Percentiles rank a stretch among this genome's conserved stretches.
Evolutionary conservation across 2,888 invertebrate genomes (phyloP).

Genomic region (Drosophila pegasa): DNA sequence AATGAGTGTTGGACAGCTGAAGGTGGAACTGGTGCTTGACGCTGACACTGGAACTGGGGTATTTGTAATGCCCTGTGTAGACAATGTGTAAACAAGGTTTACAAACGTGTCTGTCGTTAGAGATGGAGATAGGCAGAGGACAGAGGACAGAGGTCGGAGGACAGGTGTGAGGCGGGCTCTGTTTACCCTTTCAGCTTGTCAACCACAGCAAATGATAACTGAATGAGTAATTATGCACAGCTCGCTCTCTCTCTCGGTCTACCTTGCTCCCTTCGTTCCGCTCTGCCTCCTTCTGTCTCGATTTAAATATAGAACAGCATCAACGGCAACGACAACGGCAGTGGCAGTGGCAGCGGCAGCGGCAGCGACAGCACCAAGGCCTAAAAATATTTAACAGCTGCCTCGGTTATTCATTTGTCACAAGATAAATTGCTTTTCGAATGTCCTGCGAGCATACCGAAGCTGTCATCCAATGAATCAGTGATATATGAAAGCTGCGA

Average conservation of each 20-base stretch:
- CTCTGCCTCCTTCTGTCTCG: neutral
- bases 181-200: slow-evolving; percentile 11
- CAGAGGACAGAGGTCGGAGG: neutral
- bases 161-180: neutral
- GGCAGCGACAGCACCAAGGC: neutral
- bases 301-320: slow-evolving; percentile 4
- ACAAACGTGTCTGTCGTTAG: slow-evolving; percentile 37
- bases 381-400: slow-evolving; percentile 4
- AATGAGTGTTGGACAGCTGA: slow-evolving; percentile 31
- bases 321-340: neutral
- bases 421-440: slow-evolving; percentile 57
- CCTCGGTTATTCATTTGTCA: slow-evolving; percentile 19
- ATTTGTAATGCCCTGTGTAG: slow-evolving; percentile 62
- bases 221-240: slow-evolving; percentile 37
- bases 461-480: slow-evolving; percentile 34
- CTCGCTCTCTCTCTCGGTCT: neutral
- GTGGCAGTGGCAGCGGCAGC: no score
- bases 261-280: neutral
- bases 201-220: slow-evolving; percentile 36
- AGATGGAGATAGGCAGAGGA: neutral
- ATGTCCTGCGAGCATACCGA: neutral
- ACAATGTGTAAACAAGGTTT: slow-evolving; percentile 76
- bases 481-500: slow-evolving; percentile 47
- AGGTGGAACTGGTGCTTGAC: neutral
- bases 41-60: slow-evolving; percentile 8